phyloP scores from a whole-genome alignment of 2,797 vertebrate species.

The Myoxocephalus aenaeus region DNA sequence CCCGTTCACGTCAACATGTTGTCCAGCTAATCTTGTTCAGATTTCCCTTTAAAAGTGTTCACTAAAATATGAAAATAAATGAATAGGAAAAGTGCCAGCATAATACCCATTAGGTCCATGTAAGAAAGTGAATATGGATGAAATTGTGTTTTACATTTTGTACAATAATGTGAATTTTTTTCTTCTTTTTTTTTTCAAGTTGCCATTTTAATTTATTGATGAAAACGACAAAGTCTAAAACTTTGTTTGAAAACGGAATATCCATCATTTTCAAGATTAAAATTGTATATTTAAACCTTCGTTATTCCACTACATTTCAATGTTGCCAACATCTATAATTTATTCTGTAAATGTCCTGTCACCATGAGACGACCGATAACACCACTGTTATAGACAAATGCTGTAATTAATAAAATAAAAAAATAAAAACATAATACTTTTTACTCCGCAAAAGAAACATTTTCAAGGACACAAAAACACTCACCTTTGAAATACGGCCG shows the following conservation, averaged over 20 bases:
- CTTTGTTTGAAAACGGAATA: not conserved
- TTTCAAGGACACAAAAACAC: constrained; percentile 22
- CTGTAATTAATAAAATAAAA: not conserved
- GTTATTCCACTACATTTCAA: not conserved
- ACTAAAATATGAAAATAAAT: not conserved
- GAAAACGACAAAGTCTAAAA: not conserved
- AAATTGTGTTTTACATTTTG: not conserved
- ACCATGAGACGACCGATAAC: not conserved
- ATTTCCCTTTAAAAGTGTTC: not conserved
- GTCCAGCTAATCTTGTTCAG: not conserved
- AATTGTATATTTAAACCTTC: not conserved
- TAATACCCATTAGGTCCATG: not conserved
- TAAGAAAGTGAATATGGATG: not conserved
- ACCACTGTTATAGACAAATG: not conserved
- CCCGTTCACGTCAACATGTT: not conserved
- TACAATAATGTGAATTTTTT: not conserved
- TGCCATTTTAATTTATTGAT: not conserved
- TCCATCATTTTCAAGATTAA: not conserved
- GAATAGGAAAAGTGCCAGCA: not conserved
- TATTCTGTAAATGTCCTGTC: not conserved
- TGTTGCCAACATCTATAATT: not conserved
- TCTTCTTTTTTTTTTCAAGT: not conserved
- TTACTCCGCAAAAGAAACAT: not conserved
- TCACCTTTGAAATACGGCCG: constrained; percentile 64
- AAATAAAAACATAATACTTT: not conserved